Base-by-base conservation (phyloP, 2,888 invertebrate genomes). In the Acrobasis consociella region DNA sequence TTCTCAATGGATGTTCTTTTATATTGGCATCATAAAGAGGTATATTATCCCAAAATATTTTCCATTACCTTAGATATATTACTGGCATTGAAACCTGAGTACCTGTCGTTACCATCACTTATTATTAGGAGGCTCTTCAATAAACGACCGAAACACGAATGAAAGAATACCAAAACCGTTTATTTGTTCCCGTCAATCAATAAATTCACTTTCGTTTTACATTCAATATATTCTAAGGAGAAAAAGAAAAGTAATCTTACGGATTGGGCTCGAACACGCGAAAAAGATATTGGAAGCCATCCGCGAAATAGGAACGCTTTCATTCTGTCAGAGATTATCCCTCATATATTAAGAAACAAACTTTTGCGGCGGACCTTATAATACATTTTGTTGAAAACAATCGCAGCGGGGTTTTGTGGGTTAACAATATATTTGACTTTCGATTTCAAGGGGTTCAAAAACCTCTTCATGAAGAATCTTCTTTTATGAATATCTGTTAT, bases 221-320 rank as follows among this genome's bases (percentile, higher is more conserved):
- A 81, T 84, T 83, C 78, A 81, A 81, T 81, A 83, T 75, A 77
- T 78, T 77, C 70, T 72, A 68, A 71, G 75, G 73, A 75, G 81
- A 78, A 80, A 67, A 78, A 78, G 77, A 78, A 83, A 86, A 78
- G 83, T 83, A 83, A 87, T 85, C 82, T 83, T 72, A 70, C 66
- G 80, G 81, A 86, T 84, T 83, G 82, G 75, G 77, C 70, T 76
- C 73, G 77, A 82, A 84, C 86, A 86, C 83, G 86, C 85, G 82
- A 86, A 77, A 80, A 80, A 83, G 78, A 85, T 84, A 86, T 86
- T 84, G 84, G 77, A 80, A 82, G 75, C 80, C 80, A 81, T 81
- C 80, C 77, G 76, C 72, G 72, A 79, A 82, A 81, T 81, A 80
- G 75, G 75, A 81, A 81, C 77, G 74, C 75, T 77, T 80, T 78